Conservation (phyloP, 2,113 vertebrate species). For the Corvus hawaiiensis region DNA sequence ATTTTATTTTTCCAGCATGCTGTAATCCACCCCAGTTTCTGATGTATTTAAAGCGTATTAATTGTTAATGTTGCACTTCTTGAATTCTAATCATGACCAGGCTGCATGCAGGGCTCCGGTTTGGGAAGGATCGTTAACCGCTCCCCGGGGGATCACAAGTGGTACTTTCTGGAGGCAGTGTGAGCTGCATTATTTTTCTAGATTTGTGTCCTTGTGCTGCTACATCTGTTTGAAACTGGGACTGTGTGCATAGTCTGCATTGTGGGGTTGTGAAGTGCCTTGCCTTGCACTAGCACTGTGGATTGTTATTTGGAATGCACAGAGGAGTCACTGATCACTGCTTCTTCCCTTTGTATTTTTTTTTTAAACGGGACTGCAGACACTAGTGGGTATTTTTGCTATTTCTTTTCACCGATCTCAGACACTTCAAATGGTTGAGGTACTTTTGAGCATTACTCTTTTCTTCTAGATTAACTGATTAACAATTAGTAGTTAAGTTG, state of each 20-base stretch:
- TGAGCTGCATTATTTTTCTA: conserved; percentile 23
- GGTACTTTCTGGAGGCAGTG: conserved; percentile 53
- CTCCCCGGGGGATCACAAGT: conserved; percentile 60
- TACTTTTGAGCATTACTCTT: conserved; percentile 35
- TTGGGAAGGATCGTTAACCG: conserved; percentile 60
- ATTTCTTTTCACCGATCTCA: neutral
- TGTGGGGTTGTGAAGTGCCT: neutral
- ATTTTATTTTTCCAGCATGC: conserved; percentile 36
- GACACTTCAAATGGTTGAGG: conserved; percentile 45
- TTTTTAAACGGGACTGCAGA: conserved; percentile 1
- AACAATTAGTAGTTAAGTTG: neutral
- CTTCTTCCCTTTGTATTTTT: neutral
- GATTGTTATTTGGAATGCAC: conserved; percentile 47
- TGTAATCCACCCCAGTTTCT: conserved; percentile 57
- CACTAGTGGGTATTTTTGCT: conserved; percentile 1
- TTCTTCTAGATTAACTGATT: neutral
- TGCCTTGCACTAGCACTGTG: conserved; percentile 16
- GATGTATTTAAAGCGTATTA: conserved; percentile 59
- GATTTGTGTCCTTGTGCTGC: conserved; percentile 49
- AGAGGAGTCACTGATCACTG: conserved; percentile 19
- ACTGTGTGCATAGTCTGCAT: neutral
- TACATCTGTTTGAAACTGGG: conserved; percentile 34
- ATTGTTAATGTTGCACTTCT: conserved; percentile 70
- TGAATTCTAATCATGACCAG: conserved; percentile 53
- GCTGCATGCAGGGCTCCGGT: conserved; percentile 19